These are phyloP conservation scores for Carassius gibelio DNA, from an alignment of 2,113 vertebrate species.

Conservation along the genomic window DNA sequence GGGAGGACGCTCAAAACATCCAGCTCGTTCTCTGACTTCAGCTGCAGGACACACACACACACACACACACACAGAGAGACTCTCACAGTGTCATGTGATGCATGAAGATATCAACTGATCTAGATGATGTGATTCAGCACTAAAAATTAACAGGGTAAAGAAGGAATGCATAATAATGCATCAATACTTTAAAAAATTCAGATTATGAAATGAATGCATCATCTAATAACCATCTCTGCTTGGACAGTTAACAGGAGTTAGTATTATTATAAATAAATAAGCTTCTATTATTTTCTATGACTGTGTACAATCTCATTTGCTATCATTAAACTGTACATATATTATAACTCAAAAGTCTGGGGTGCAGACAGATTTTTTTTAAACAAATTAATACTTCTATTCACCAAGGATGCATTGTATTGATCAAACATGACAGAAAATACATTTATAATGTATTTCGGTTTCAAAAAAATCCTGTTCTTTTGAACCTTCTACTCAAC, in stretches of 20 bases:
- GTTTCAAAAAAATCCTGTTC: too few species aligned
- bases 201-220: background rate
- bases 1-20: slow-evolving; percentile 90
- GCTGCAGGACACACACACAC: slow-evolving; percentile 65
- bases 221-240: background rate
- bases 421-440: background rate
- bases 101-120: background rate
- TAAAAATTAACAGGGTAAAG: background rate
- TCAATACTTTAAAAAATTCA: background rate
- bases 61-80: background rate
- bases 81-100: background rate
- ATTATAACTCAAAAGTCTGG: background rate
- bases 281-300: too few species aligned
- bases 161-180: background rate
- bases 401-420: background rate
- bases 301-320: too few species aligned
- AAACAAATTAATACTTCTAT: background rate
- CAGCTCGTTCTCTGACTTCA: slow-evolving; percentile 85
- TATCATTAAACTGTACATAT: too few species aligned
- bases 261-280: background rate
- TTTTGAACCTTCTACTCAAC: background rate
- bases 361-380: background rate
- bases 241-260: background rate
- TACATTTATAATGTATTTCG: background rate
- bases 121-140: background rate